Base-by-base conservation (phyloP, 2,888 invertebrate species). In the Parnassius orleans region DNA sequence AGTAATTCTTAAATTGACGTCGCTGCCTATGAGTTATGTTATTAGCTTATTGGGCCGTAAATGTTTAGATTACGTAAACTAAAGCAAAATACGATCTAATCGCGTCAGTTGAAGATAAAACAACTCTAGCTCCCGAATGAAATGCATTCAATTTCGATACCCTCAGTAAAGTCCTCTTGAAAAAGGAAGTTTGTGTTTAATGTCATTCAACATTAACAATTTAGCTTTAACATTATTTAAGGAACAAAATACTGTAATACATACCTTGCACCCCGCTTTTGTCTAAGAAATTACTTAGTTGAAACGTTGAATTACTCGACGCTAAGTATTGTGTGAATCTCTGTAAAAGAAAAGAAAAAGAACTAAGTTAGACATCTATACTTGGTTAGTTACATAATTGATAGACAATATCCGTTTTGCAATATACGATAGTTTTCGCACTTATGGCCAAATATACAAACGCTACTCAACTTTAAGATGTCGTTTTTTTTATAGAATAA, bases 261-360 rank as follows among this genome's bases (percentile, higher is more conserved):
- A 93, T 94, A 98, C 99, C 99, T 96, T 99, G 98, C 62, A 98
- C 97, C 80, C 98, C 98, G 79, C 97, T 96, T 93, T 99, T 99
- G 91, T 99, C 99, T 88, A 98, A 93, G 92, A 99, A 99, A 93
- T 96, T 97, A 92, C 96, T 97, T 83, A 99, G 95, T 93, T 99
- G 98, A 94, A 99, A 99, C 79, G 98, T 98, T 85, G 99, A 98
- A 93, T 99, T 99, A 93, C 98, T 99, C 76, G 99, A 99, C 66
- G 99, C 99, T 93, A 99, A 94, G 93, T 99, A 99, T 93, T 99
- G 99, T 87, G 99, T 99, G 92, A 99, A 99, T 87, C 99, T 95
- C 99, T 99, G 94, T 57, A 95, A 95, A 80, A 73, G 75, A 81
- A 76, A 78, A 72, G 72, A 79, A 74, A 66, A 14, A 53, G 5